Base-by-base conservation (phyloP, 2,888 invertebrate genomes). In the Drosophila trichaetosa region DNA sequence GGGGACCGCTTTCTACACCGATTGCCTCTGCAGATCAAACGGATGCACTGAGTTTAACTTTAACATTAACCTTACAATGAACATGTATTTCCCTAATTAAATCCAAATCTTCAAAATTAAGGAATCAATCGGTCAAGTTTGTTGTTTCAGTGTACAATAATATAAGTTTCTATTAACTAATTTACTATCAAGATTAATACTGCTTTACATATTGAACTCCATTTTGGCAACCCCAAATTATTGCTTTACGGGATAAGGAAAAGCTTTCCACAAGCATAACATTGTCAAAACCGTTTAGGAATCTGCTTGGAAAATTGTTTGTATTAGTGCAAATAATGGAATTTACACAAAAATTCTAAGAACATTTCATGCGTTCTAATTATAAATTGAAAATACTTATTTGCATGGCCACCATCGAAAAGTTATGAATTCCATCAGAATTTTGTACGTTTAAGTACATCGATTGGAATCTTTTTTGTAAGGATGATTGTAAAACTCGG, bases 1-100 rank as follows among this genome's bases (percentile, higher is more conserved):
- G 68, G 71, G 65, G 64, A 16, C 58, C 49, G 65, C 56, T 61
- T 62, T 58, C 48, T 58, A 31, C 27, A 53, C n/a, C 29, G 21
- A 46, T 60, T 62, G 38, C 38, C 34, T 52, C 34, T 52, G 51
- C 71, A 48, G 52, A 51, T 46, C 31, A 29, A 75, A 64, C 59
- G 65, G 59, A 66, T 69, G 60, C 62, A 63, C 29, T 57, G 29
- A 62, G 33, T 40, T 53, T 33, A 33, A 13, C 51, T 54, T 61
- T 69, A 63, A 62, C 57, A 63, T 49, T 18, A 38, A 54, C 31
- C 40, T 29, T 16, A 49, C 16, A 4, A 16, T 46, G 46, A 16
- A 53, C 53, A 49, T 53, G 1, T 27, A 53, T 51, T 40, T 56
- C 8, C n/a, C 40, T 10, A 4, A n/a, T 18, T 5, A 24, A 10